Conservation (phyloP, 2,888 invertebrate species). For the Polyommatus iphigenia region DNA sequence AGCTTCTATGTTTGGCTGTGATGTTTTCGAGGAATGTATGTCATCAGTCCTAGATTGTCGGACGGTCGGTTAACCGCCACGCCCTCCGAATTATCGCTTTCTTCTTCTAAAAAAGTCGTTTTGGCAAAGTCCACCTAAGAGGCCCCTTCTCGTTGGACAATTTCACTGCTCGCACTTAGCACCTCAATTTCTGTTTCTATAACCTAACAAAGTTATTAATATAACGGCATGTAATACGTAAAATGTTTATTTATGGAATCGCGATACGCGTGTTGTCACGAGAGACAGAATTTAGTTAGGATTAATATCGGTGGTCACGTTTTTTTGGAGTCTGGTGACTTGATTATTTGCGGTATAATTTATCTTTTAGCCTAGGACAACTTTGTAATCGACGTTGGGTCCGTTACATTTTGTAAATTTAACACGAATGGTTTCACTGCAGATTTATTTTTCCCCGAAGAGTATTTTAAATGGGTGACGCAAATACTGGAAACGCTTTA, state of each 20-base stretch:
- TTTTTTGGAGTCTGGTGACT: constrained; percentile 17
- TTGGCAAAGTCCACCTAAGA: constrained; percentile 37
- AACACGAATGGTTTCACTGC: neutral
- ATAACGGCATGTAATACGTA: constrained; percentile 29
- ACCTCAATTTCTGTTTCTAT: constrained; percentile 23
- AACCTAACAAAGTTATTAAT: constrained; percentile 28
- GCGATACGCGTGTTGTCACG: constrained; percentile 27
- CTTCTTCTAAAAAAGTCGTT: constrained; percentile 48
- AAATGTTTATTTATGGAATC: constrained; percentile 26
- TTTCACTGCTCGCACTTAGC: constrained; percentile 26
- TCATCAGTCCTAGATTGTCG: constrained; percentile 44
- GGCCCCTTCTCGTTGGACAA: constrained; percentile 24
- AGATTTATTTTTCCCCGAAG: neutral
- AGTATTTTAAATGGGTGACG: neutral
- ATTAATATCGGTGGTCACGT: constrained; percentile 10
- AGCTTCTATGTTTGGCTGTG: constrained; percentile 40
- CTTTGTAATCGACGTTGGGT: neutral
- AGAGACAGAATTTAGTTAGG: constrained; percentile 15
- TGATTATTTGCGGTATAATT: neutral
- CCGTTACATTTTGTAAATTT: neutral
- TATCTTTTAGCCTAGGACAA: constrained; percentile 6
- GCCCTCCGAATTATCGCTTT: constrained; percentile 54
- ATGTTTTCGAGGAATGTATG: constrained; percentile 48
- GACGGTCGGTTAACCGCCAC: constrained; percentile 47
- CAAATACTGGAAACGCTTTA: neutral